phyloP scores from a whole-genome alignment of 2,888 invertebrate species.

The Drosophila borborema region DNA sequence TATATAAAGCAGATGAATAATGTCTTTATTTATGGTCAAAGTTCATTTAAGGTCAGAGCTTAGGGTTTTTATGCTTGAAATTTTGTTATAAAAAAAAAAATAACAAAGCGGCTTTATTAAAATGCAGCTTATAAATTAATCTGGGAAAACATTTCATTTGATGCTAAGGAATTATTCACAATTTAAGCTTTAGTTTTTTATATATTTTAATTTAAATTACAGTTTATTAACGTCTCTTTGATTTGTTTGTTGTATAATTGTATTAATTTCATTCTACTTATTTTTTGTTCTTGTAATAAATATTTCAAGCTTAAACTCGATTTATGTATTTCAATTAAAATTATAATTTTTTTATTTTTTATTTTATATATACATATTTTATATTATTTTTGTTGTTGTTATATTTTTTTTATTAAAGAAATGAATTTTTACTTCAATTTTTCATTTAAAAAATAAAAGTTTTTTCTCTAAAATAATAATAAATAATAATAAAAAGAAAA shows the following conservation, averaged over 20 bases:
- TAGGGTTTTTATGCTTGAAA: not conserved
- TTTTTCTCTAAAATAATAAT: too few species aligned
- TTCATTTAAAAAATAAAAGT: too few species aligned
- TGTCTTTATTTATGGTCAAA: conserved; percentile 17
- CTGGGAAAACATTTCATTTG: not conserved
- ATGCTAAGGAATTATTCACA: not conserved
- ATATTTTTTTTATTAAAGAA: too few species aligned
- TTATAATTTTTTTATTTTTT: too few species aligned
- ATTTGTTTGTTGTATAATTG: not conserved
- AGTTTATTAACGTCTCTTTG: not conserved
- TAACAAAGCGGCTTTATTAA: not conserved
- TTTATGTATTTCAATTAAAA: too few species aligned
- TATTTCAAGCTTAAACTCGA: not conserved
- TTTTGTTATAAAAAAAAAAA: not conserved
- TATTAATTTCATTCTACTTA: not conserved
- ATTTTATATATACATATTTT: too few species aligned
- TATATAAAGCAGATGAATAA: conserved; percentile 6
- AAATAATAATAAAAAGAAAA: too few species aligned
- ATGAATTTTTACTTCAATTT: too few species aligned
- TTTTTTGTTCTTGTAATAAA: not conserved
- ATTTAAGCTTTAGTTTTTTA: not conserved
- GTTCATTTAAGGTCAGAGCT: conserved; percentile 19
- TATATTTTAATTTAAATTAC: not conserved
- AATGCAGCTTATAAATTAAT: not conserved
- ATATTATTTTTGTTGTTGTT: too few species aligned